Evolutionary conservation across 2,888 invertebrate species (phyloP).

Genomic region (Dasypogon diadema): DNA sequence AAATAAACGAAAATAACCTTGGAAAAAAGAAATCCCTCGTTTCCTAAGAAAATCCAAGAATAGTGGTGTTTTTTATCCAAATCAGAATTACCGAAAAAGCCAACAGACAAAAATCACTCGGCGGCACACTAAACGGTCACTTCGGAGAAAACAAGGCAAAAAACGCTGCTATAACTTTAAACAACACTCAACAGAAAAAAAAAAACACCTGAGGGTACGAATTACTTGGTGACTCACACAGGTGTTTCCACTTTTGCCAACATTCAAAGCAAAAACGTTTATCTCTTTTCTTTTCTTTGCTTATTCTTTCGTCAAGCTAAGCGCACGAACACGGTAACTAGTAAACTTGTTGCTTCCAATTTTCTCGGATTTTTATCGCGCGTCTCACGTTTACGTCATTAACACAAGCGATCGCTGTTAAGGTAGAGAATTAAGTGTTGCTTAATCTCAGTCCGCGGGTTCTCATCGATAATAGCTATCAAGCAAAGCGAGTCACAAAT

Average conservation of each 20-base stretch:
- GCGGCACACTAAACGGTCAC: constrained; percentile 42
- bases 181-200: constrained; percentile 23
- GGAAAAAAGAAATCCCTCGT: not conserved
- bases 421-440: constrained; percentile 22
- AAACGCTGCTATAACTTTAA: constrained; percentile 3
- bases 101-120: constrained; percentile 26
- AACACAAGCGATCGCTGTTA: constrained; percentile 6
- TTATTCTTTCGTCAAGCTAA: not conserved
- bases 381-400: constrained; percentile 47
- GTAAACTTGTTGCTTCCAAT: constrained; percentile 26
- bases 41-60: not conserved
- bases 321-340: constrained; percentile 7
- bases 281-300: constrained; percentile 2
- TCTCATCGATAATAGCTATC: constrained; percentile 21
- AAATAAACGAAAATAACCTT: constrained; percentile 16
- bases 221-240: constrained; percentile 48
- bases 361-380: constrained; percentile 37
- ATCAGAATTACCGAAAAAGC: constrained; percentile 9
- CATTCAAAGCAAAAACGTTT: constrained; percentile 35
- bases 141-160: constrained; percentile 21
- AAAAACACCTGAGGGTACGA: constrained; percentile 37
- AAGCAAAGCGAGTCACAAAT: not conserved
- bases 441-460: constrained; percentile 10
- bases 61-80: not conserved
- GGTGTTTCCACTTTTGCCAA: constrained; percentile 52